Percentiles rank a stretch among this genome's conserved stretches.
phyloP scores from a whole-genome alignment of 2,113 vertebrate genomes.

The Deroptyus accipitrinus region DNA sequence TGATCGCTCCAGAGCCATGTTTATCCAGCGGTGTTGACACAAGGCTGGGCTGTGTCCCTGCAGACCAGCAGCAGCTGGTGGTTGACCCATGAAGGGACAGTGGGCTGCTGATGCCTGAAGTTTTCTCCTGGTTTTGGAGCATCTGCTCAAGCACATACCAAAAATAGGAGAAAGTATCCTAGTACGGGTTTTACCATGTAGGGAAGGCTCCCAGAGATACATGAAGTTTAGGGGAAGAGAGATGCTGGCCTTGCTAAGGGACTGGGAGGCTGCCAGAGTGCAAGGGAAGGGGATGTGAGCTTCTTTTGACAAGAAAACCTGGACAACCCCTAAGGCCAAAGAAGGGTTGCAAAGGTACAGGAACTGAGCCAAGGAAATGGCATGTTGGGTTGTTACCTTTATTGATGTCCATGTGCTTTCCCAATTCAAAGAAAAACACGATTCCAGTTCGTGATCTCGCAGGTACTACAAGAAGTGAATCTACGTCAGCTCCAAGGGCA shows the following conservation, averaged over 20 bases:
- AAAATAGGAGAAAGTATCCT: background rate
- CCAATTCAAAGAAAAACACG: rapidly evolving
- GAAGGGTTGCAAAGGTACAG: background rate
- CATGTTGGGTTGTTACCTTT: background rate
- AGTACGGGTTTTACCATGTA: background rate
- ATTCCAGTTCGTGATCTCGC: background rate
- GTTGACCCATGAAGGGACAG: background rate
- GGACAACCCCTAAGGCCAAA: background rate
- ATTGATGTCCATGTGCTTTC: rapidly evolving
- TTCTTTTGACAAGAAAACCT: background rate
- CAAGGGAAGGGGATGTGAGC: background rate
- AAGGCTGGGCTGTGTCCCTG: background rate
- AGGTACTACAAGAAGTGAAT: background rate
- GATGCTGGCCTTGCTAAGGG: background rate
- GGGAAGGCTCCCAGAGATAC: background rate
- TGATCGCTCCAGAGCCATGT: background rate
- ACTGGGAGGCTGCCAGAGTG: background rate
- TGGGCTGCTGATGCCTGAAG: background rate
- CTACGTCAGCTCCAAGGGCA: background rate
- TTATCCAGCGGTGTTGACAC: background rate
- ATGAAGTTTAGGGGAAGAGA: too few relatives aligned
- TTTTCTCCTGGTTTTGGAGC: background rate
- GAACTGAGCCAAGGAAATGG: background rate
- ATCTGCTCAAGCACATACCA: background rate
- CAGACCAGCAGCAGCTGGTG: background rate